Base-by-base conservation (phyloP, 2,113 vertebrate genomes). In the Poeciliopsis prolifica region DNA sequence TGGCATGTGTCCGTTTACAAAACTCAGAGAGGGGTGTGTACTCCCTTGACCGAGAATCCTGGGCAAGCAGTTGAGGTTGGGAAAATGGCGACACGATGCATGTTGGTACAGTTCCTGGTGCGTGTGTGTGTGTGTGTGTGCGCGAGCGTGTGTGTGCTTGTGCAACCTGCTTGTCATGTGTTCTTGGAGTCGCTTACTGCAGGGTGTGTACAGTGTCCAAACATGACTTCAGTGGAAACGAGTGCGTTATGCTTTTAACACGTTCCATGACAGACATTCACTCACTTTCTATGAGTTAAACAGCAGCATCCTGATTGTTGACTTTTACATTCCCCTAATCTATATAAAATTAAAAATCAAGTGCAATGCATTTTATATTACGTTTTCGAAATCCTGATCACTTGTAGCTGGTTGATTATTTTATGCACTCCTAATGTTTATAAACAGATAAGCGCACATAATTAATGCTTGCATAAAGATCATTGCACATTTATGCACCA, bases 1-100 rank as follows among this genome's bases (percentile, higher is more conserved):
- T 60, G 66, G 7, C 35, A 17, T 37, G 3, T 78, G 65, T 58
- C 9, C 3, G 6, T 33, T 70, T 28, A 70, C 62, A 3, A 60
- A 71, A 77, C 33, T 48, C 64, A 30, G 33, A 78, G n/a, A 87
- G 66, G 80, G 77, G 75, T 81, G 79, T 82, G 86, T 90, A 68
- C 85, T 80, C 42, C 29, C 48, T 31, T 33, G 26, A 68, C 24
- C 61, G 61, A 80, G 79, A 64, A 66, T 84, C 85, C 86, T 90
- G 90, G 68, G 48, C 48, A 58, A 69, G 28, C 88, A 87, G 78
- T 86, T 85, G 68, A 77, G 75, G 82, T 84, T 29, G 73, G 80
- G 83, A 92, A 92, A 91, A 94, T 94, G 94, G 94, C 93, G 93
- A 86, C 90, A 86, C 83, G 65, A 58, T 77, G 61, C 62, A 74